Base-by-base conservation (phyloP, 2,113 vertebrate species). In the Apistogramma diplotaenia region DNA sequence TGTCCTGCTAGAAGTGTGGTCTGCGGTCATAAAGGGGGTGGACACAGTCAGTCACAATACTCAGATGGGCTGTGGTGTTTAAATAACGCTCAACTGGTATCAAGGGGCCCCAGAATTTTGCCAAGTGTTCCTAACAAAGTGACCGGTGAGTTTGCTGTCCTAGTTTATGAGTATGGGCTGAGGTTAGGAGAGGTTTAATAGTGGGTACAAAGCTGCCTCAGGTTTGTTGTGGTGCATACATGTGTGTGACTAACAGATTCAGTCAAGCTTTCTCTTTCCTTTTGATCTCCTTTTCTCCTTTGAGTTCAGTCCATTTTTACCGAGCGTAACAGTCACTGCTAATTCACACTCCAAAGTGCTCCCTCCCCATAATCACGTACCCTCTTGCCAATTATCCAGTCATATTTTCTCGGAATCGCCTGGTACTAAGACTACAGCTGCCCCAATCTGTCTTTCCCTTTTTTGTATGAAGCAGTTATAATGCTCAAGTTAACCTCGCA, bases 391-490 rank as follows among this genome's bases (percentile, higher is more conserved):
- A 43, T 25, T 56, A 25, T 56, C 21, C n/a, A 56, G 11, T 74
- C 21, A 54, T 57, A 56, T 61, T 58, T 37, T 46, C 70, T 19
- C 56, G 23, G 37, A 56, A 76, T 77, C 49, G 27, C 56, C 15
- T 12, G 5, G 31, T 51, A 55, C 70, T 31, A 58, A 78, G 25
- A 55, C 21, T 54, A 58, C 33, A 49, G n/a, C 75, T 67, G 15
- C 29, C 29, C 76, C 25, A n/a, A 11, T 6, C 54, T 19, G 29
- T 35, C 23, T 75, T 65, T 60, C 57, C 18, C 37, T 0, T 18
- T 18, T 65, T 76, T 82, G n/a, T 43, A 33, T 74, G 73, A 65
- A 73, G 33, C 55, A 76, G 78, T 79, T 81, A 83, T 83, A 57
- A 40, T 35, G 9, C 9, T 35, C 33, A 35, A 35, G 23, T 25